phyloP scores from a whole-genome alignment of 37 sponge, comb jelly and placozoan species.

The Lycopodina hypogea region DNA sequence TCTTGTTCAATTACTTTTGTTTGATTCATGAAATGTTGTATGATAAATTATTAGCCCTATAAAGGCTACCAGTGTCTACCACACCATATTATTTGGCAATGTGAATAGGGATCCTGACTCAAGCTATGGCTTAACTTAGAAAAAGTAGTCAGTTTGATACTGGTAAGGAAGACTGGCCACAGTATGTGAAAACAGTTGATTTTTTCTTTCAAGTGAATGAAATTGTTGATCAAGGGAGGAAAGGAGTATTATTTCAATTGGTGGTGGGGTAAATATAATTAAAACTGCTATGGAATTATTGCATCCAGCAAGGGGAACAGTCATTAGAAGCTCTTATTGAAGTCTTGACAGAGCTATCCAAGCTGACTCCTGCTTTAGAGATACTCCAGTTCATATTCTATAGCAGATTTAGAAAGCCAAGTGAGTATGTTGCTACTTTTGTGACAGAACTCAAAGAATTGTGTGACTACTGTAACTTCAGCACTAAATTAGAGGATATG shows the following conservation, averaged over 20 bases:
- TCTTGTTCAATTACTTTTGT: no score
- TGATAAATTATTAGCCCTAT: no score
- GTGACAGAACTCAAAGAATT: constrained; percentile 26
- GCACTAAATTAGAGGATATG: constrained; percentile 19
- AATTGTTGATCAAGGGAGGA: constrained; percentile 9
- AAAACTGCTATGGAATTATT: constrained; percentile 6
- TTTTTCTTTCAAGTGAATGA: constrained; percentile 33
- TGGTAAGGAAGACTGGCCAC: constrained; percentile 15
- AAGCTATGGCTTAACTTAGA: constrained; percentile 21
- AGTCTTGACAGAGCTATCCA: constrained; percentile 18
- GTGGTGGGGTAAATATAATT: constrained; percentile 9
- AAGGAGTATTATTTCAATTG: background rate
- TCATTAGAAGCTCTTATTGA: constrained; percentile 19
- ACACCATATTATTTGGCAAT: constrained; percentile 35
- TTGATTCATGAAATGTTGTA: no score
- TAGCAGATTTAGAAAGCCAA: constrained; percentile 16
- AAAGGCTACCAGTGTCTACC: no score
- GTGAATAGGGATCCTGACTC: background rate
- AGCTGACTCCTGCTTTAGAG: constrained; percentile 16
- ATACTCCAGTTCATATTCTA: constrained; percentile 36
- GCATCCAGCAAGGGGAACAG: constrained; percentile 33
- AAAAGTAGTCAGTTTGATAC: constrained; percentile 1
- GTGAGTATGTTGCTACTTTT: constrained; percentile 30
- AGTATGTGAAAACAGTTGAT: constrained; percentile 17
- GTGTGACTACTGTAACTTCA: constrained; percentile 28